These are phyloP conservation scores for Drosophila auraria DNA, from an alignment of 1,140 invertebrate species.

Conservation along the genomic window DNA sequence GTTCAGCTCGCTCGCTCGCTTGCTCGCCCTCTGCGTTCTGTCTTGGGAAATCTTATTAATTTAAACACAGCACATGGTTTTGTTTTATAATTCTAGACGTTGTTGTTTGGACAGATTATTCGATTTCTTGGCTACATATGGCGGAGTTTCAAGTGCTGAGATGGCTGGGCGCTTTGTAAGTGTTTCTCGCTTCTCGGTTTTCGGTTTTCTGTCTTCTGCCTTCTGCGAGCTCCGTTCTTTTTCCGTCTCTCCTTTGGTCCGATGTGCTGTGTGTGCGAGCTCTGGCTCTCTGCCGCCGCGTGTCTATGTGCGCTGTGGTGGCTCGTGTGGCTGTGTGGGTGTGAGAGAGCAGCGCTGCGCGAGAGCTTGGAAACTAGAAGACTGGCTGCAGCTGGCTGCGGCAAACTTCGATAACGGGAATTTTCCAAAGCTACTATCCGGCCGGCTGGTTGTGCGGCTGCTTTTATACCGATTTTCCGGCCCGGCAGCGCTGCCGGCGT, in stretches of 20 bases:
- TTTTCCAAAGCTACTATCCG: conserved; percentile 82
- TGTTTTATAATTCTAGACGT: conserved; percentile 42
- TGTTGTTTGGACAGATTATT: conserved; percentile 42
- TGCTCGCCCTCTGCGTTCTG: conserved; percentile 24
- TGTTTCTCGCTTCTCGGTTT: conserved; percentile 14
- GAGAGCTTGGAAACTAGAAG: conserved; percentile 35
- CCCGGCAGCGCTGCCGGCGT: conserved; percentile 51
- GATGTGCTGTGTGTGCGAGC: conserved; percentile 55
- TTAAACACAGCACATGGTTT: conserved; percentile 71
- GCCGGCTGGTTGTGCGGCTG: conserved; percentile 62
- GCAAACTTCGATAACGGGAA: conserved; percentile 71
- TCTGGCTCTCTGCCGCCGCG: conserved; percentile 22
- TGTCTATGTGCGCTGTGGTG: conserved; percentile 3
- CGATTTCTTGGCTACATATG: conserved; percentile 40
- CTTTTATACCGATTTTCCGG: conserved; percentile 78
- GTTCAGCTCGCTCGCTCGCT: conserved; percentile 44
- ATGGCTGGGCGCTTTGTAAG: conserved; percentile 30
- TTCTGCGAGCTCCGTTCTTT: conserved; percentile 8
- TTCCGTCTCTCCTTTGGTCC: conserved; percentile 25
- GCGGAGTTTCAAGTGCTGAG: conserved; percentile 61
- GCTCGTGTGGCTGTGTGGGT: conserved; percentile 30
- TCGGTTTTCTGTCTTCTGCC: conserved; percentile 10
- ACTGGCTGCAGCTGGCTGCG: conserved; percentile 36
- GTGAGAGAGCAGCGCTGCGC: conserved; percentile 26
- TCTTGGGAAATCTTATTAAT: conserved; percentile 29